Evolutionary conservation across 2,888 invertebrate genomes (phyloP), one percentile per base, ranked within the genome.

Genomic region (Cheilosia grossa): DNA sequence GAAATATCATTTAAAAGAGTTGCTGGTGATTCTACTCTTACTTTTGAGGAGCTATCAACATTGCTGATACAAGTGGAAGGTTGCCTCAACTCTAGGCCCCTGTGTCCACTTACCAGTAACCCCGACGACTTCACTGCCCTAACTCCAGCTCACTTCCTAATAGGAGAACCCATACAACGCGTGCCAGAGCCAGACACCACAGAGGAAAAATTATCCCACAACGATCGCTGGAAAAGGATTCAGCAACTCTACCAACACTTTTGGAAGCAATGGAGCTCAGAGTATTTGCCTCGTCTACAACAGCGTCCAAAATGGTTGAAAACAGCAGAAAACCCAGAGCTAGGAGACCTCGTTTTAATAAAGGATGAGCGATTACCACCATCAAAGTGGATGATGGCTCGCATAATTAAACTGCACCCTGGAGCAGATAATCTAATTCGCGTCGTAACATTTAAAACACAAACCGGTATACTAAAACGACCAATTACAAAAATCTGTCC

Each of bases 401-500:
- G 49, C 1, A 21, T 64, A 4, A n/a, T 37, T 2, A 3, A 49
- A 9, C 3, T 64, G 4, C 64, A 64, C 7, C 63, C 44, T 1
- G 10, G 61, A 19, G 10, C 27, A 6, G 61, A 61, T 17, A 24
- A 44, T 30, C 15, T 63, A 15, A 9, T 64, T 7, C 15, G 49
- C 15, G 33, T 10, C 33, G 33, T 33, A 10, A 33, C 33, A 2
- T 10, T 33, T 0, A 33, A 33, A 33, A 33, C 33, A 33, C 33
- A 33, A 10, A 33, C 33, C 7, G 33, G 33, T 33, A 10, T 10
- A 10, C 33, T 33, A 9, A 33, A 33, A 33, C 10, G 33, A 33
- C 33, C 33, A 33, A 10, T 33, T 9, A 33, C 33, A 10, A 56
- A 90, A 83, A 6, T 87, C 85, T 69, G 88, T 77, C 6, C 27